phyloP scores from a whole-genome alignment of 2,113 vertebrate genomes.

The Pangasianodon hypophthalmus region DNA sequence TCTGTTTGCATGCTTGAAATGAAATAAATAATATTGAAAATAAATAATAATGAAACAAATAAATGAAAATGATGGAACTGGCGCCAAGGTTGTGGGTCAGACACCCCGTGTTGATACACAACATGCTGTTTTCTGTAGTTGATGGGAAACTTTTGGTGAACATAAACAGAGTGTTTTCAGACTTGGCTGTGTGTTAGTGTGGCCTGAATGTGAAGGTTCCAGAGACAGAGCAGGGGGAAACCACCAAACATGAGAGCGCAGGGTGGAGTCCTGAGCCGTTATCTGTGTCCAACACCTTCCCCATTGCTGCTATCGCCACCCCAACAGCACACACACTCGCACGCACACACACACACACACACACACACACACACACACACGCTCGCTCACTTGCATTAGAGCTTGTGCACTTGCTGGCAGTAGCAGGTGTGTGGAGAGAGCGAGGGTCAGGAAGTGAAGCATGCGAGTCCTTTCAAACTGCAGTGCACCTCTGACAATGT shows the following conservation, averaged over 20 bases:
- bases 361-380: neutral
- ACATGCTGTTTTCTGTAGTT: neutral
- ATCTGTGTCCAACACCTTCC: constrained; percentile 52
- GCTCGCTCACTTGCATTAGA: neutral
- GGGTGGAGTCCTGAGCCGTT: constrained; percentile 41
- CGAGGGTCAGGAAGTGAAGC: constrained; percentile 28
- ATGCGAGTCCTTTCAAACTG: constrained; percentile 3
- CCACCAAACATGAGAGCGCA: neutral
- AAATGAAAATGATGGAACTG: neutral
- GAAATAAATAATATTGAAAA: no score
- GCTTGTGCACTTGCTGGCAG: neutral
- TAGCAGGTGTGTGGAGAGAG: constrained; percentile 32
- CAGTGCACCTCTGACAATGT: constrained; percentile 16
- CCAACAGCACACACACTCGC: neutral
- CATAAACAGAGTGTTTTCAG: neutral
- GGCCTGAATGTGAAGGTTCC: neutral
- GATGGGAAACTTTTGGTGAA: neutral
- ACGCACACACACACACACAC: neutral
- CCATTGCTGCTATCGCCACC: constrained; percentile 21
- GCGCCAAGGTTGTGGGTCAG: neutral
- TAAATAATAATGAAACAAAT: no score
- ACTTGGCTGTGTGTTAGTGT: neutral
- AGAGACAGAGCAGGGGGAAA: neutral
- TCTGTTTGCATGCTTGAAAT: neutral
- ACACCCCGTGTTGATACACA: neutral